These are phyloP conservation scores for Ferrisia virgata DNA, from an alignment of 2,888 invertebrate species.

Conservation along the genomic window DNA sequence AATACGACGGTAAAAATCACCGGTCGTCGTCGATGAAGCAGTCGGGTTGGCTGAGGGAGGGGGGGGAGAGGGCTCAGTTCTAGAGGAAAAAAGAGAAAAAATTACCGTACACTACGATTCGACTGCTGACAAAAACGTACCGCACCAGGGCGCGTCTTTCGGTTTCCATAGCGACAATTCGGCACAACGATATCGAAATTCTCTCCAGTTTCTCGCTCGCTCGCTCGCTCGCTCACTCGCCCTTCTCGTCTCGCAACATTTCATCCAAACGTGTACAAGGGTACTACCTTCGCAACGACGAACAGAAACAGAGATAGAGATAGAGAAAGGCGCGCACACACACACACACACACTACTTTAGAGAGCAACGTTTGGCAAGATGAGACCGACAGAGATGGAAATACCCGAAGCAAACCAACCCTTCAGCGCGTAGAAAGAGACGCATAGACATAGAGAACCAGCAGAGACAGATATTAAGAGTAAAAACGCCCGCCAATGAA, in stretches of 20 bases:
- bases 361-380: not conserved
- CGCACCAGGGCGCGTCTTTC: constrained; percentile 32
- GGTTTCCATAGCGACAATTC: constrained; percentile 14
- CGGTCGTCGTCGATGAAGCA: too few relatives aligned
- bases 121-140: not conserved
- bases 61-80: not conserved
- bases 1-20: not conserved
- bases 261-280: too few relatives aligned
- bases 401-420: not conserved
- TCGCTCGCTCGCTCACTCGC: too few relatives aligned
- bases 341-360: not conserved
- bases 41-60: too few relatives aligned
- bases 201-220: not conserved
- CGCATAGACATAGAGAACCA: not conserved
- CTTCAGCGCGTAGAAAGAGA: not conserved
- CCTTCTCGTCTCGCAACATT: not conserved
- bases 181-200: not conserved
- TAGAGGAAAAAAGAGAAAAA: not conserved
- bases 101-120: not conserved
- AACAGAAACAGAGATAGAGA: not conserved
- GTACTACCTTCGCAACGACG: too few relatives aligned
- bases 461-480: not conserved
- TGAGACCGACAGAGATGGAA: not conserved
- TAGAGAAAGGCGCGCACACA: too few relatives aligned
- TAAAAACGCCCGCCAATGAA: not conserved